phyloP scores from a whole-genome alignment of 2,888 invertebrate species.

The Nasonia oneida region DNA sequence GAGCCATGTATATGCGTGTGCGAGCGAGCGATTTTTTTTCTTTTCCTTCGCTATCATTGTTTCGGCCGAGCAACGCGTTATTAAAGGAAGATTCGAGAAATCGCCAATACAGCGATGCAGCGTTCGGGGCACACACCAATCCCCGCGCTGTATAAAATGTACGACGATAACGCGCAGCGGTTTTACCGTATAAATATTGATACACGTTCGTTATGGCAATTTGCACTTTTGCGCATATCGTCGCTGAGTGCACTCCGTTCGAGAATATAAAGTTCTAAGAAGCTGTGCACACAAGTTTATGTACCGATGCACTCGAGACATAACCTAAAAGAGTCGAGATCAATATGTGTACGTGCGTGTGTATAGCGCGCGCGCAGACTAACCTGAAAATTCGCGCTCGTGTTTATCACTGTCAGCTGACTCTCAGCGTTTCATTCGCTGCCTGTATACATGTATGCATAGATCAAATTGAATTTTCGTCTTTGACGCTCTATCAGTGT shows the following conservation, averaged over 20 bases:
- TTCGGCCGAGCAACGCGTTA: neutral
- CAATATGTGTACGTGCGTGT: conserved; percentile 37
- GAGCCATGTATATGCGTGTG: neutral
- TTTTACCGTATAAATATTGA: neutral
- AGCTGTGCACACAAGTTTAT: conserved; percentile 8
- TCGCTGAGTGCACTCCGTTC: neutral
- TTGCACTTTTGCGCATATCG: neutral
- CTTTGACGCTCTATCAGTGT: too few relatives aligned
- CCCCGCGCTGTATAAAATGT: neutral
- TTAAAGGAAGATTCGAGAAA: conserved; percentile 1
- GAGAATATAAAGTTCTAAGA: conserved; percentile 17
- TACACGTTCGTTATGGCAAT: neutral
- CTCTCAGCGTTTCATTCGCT: neutral
- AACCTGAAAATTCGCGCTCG: conserved; percentile 35
- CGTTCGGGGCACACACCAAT: neutral
- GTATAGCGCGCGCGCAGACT: conserved; percentile 13
- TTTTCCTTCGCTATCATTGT: conserved; percentile 50
- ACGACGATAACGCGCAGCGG: neutral
- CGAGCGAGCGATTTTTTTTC: conserved; percentile 1
- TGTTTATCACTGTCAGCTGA: neutral
- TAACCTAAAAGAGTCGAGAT: conserved; percentile 54
- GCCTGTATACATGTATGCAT: neutral
- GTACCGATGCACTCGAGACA: neutral
- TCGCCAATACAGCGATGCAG: neutral
- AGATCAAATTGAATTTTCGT: too few relatives aligned